Conservation (phyloP, 2,888 invertebrate species). For the Drosophila imparisetae region DNA sequence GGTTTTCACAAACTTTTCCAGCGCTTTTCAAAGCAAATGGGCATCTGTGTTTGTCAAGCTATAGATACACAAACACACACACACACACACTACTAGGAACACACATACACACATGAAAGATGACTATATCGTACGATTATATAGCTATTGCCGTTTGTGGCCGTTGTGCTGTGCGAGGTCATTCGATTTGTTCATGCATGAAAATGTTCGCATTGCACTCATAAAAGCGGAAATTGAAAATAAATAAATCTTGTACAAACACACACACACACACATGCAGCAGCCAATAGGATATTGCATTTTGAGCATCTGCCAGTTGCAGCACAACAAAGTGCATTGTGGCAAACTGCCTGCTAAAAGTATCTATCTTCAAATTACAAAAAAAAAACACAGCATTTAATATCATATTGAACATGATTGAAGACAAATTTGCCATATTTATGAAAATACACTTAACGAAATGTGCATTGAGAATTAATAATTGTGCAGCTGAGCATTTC, state of each 20-base stretch:
- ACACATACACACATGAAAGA: constrained; percentile 2
- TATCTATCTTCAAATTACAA: constrained; percentile 30
- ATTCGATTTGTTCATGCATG: constrained; percentile 74
- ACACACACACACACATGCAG: constrained; percentile 2
- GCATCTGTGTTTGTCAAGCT: constrained; percentile 14
- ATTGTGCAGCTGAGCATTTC: constrained; percentile 1
- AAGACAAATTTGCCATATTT: not conserved
- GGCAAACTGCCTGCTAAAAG: constrained; percentile 26
- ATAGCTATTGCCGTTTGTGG: constrained; percentile 63
- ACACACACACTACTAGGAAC: not conserved
- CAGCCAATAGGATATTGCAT: constrained; percentile 61
- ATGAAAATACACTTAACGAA: not conserved
- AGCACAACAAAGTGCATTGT: constrained; percentile 32
- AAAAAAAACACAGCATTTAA: constrained; percentile 1
- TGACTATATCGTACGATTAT: constrained; percentile 29
- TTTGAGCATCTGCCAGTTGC: constrained; percentile 37
- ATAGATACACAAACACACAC: not conserved
- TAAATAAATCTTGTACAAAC: constrained; percentile 67
- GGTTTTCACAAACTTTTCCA: constrained; percentile 39
- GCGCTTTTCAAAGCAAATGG: constrained; percentile 27
- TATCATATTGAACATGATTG: constrained; percentile 7
- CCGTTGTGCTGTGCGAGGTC: constrained; percentile 43
- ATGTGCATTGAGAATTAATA: not conserved
- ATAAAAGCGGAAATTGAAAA: constrained; percentile 76
- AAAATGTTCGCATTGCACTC: constrained; percentile 69